phyloP scores from a whole-genome alignment of 2,888 invertebrate genomes.

The Antheraea yamamai region DNA sequence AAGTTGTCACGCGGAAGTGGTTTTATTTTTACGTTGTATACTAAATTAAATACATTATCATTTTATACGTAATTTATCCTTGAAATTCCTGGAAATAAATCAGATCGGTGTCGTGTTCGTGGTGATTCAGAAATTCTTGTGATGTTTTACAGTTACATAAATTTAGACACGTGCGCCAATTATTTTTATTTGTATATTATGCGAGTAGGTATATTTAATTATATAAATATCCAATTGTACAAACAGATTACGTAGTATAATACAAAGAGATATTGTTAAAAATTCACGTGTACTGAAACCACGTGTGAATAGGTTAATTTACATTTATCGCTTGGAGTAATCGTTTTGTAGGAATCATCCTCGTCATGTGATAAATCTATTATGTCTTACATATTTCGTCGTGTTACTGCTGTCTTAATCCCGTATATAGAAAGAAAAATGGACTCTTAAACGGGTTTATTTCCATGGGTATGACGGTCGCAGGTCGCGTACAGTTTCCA shows the following conservation, averaged over 20 bases:
- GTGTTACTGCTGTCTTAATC: not conserved
- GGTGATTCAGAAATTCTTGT: conserved; percentile 14
- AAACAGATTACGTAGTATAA: conserved; percentile 2
- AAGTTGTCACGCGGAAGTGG: not conserved
- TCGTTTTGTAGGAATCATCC: not conserved
- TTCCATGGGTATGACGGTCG: too few relatives aligned
- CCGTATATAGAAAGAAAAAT: not conserved
- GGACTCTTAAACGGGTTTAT: too few relatives aligned
- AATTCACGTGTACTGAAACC: conserved; percentile 2
- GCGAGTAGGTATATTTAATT: conserved; percentile 10
- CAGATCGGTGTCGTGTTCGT: conserved; percentile 8
- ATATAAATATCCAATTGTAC: conserved; percentile 1
- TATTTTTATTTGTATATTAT: conserved; percentile 19
- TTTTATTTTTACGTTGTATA: not conserved
- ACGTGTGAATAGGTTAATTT: not conserved
- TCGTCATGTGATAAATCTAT: too few relatives aligned
- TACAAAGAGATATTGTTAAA: not conserved
- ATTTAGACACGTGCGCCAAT: conserved; percentile 16
- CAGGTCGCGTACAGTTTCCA: too few relatives aligned
- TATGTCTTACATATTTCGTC: not conserved
- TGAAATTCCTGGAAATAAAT: conserved; percentile 10
- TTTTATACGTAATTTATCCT: conserved; percentile 16
- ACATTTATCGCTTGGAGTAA: not conserved
- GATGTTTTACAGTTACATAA: conserved; percentile 17
- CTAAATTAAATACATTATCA: conserved; percentile 4